These are phyloP conservation scores for Copsychus sechellarum DNA, from an alignment of 2,113 vertebrate genomes.

Conservation along the genomic window DNA sequence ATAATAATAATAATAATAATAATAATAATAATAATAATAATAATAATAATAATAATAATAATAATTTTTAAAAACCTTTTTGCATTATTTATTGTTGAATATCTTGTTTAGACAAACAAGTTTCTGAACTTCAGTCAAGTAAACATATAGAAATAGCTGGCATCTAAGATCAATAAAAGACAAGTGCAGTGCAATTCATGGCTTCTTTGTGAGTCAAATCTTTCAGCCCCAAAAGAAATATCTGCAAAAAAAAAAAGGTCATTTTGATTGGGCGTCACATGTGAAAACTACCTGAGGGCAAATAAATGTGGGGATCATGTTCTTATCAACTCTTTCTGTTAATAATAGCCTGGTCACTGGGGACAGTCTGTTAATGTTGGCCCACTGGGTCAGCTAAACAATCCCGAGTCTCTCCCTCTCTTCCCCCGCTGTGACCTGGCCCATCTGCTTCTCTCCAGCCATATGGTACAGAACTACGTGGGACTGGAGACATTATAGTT, in stretches of 20 bases:
- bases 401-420: constrained; percentile 12
- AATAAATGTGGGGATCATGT: constrained; percentile 27
- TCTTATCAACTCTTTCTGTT: constrained; percentile 20
- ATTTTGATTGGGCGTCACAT: background rate
- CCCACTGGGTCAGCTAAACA: constrained; percentile 60
- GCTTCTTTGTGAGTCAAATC: background rate
- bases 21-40: background rate
- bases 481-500: constrained; percentile 29
- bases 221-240: background rate
- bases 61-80: too few species aligned
- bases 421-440: constrained; percentile 66
- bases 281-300: constrained; percentile 53
- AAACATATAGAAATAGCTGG: background rate
- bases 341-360: constrained; percentile 28
- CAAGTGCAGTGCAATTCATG: background rate
- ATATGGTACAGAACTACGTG: constrained; percentile 64
- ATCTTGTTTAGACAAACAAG: background rate
- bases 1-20: background rate
- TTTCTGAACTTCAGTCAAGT: background rate
- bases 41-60: background rate
- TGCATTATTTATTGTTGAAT: background rate
- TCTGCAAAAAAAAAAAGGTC: background rate
- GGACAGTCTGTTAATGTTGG: constrained; percentile 43
- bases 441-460: constrained; percentile 74
- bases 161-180: background rate